phyloP scores from a whole-genome alignment of 2,888 invertebrate species.

The Trichacis sp. region DNA sequence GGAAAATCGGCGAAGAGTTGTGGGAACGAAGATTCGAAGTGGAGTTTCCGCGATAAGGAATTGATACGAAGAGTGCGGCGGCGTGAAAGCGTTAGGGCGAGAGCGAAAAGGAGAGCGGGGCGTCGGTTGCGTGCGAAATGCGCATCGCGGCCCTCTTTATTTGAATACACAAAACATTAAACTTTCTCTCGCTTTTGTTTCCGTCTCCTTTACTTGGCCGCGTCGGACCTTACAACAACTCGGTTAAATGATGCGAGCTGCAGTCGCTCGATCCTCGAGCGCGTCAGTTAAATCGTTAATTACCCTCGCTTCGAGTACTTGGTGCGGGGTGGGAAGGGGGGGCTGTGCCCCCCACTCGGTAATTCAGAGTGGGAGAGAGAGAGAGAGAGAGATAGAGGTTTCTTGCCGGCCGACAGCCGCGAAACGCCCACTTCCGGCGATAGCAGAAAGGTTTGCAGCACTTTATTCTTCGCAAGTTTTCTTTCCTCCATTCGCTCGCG shows the following conservation, averaged over 20 bases:
- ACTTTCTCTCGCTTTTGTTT: constrained; percentile 1
- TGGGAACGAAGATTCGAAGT: too few species aligned
- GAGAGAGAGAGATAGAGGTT: constrained; percentile 47
- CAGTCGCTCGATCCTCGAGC: constrained; percentile 50
- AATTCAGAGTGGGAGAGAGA: constrained; percentile 36
- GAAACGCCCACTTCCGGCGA: constrained; percentile 66
- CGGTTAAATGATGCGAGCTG: constrained; percentile 53
- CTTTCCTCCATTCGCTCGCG: constrained; percentile 15
- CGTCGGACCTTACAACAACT: constrained; percentile 58
- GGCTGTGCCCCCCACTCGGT: constrained; percentile 12
- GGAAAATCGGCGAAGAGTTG: too few species aligned
- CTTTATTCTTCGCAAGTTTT: constrained; percentile 33
- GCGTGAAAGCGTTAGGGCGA: constrained; percentile 64
- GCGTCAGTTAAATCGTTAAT: constrained; percentile 65
- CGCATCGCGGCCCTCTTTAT: constrained; percentile 58
- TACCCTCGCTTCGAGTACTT: constrained; percentile 43
- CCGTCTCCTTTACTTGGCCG: constrained; percentile 15
- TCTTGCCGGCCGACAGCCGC: constrained; percentile 45
- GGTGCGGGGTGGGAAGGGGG: neutral
- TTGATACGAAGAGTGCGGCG: too few species aligned
- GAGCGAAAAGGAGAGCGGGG: constrained; percentile 32
- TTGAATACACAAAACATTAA: constrained; percentile 66
- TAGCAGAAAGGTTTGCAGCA: constrained; percentile 42
- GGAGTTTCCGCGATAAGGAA: too few species aligned
- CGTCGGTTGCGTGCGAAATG: constrained; percentile 57